Percentiles rank a stretch among this genome's conserved stretches.
Conservation (phyloP, 2,113 vertebrate genomes). For the Arothron firmamentum region DNA sequence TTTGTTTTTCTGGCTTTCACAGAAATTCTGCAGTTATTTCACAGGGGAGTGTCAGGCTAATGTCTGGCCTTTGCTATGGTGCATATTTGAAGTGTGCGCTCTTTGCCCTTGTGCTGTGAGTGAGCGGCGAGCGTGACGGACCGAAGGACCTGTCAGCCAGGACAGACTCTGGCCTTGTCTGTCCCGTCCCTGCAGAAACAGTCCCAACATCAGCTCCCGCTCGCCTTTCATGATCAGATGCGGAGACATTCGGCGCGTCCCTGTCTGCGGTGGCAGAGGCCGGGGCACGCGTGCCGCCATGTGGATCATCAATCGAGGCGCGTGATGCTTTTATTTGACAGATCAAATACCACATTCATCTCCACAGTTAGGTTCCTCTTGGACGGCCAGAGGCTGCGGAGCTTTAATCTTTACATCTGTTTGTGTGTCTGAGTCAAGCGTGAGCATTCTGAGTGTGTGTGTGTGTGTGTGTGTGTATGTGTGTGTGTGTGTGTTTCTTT, state of each 20-base stretch:
- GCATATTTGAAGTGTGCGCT: conserved; percentile 47
- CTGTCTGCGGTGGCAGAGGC: too few species aligned
- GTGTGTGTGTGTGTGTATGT: background rate
- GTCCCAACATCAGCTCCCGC: background rate
- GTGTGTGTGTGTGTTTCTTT: too few species aligned
- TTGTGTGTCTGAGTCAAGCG: background rate
- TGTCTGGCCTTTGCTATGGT: conserved; percentile 51
- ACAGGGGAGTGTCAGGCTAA: background rate
- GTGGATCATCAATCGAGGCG: conserved; percentile 14
- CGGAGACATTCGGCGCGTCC: too few species aligned
- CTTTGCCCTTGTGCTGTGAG: conserved; percentile 48
- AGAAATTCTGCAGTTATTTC: too few species aligned
- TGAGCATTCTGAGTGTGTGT: background rate
- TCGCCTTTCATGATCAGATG: conserved; percentile 6
- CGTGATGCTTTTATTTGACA: conserved; percentile 29
- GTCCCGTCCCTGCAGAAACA: conserved; percentile 8
- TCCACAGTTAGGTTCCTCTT: conserved; percentile 42
- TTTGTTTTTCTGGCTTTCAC: too few species aligned
- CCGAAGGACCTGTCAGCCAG: conserved; percentile 61
- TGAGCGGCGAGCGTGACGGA: conserved; percentile 46
- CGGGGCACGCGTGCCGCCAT: background rate
- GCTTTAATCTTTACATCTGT: conserved; percentile 39
- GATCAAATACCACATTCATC: conserved; percentile 53
- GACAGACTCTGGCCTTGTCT: conserved; percentile 51
- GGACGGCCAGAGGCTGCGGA: conserved; percentile 32